Percentiles rank a stretch among this genome's conserved stretches.
Conservation (phyloP, 2,888 invertebrate genomes). For the Orthonevra nobilis region DNA sequence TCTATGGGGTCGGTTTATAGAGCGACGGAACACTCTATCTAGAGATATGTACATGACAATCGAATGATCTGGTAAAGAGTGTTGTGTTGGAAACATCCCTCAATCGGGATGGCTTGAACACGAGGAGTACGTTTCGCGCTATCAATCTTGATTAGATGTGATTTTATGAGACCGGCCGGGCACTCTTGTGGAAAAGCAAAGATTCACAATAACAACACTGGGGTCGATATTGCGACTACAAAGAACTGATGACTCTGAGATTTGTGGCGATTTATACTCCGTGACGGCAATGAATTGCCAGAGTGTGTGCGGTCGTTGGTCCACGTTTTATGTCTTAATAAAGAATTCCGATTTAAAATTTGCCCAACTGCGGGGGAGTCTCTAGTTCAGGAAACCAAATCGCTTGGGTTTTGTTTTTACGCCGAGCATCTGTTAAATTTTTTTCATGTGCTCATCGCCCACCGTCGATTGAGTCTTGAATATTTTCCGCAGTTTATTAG, state of each 20-base stretch:
- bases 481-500: constrained; percentile 44
- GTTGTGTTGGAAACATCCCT: constrained; percentile 3
- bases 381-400: not conserved
- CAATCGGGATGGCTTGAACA: constrained; percentile 58
- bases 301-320: constrained; percentile 27
- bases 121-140: constrained; percentile 79
- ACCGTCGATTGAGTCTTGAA: not conserved
- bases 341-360: constrained; percentile 32
- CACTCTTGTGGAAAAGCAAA: constrained; percentile 27
- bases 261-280: constrained; percentile 61
- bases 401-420: too few relatives aligned
- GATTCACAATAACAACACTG: not conserved
- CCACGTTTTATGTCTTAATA: constrained; percentile 57
- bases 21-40: constrained; percentile 12
- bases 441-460: constrained; percentile 3
- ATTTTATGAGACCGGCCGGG: constrained; percentile 74
- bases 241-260: constrained; percentile 50
- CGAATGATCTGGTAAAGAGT: constrained; percentile 50
- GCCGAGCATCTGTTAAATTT: constrained; percentile 56
- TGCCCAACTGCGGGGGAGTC: constrained; percentile 38
- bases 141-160: constrained; percentile 80
- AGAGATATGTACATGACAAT: constrained; percentile 50
- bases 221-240: too few relatives aligned
- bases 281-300: constrained; percentile 64
- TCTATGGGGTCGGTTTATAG: constrained; percentile 59